phyloP scores from a whole-genome alignment of 2,797 vertebrate species.

The Furcifer pardalis region DNA sequence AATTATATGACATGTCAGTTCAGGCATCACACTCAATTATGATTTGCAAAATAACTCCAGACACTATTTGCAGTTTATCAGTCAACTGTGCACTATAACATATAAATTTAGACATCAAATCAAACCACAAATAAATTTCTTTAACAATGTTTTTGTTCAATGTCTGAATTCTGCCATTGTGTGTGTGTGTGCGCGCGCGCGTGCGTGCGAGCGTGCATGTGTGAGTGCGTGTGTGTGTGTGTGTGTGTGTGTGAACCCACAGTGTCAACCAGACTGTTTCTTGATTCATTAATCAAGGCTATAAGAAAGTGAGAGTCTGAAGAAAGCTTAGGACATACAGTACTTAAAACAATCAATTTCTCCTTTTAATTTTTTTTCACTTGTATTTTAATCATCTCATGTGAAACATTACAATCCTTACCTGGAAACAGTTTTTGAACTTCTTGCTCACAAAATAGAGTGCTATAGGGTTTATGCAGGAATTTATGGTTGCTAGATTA shows the following conservation, averaged over 20 bases:
- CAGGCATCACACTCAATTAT: not conserved
- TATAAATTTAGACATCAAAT: not conserved
- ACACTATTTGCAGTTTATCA: not conserved
- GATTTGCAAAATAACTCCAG: not conserved
- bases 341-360: not conserved
- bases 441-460: slow-evolving; percentile 99
- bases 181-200: no score
- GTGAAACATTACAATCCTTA: slow-evolving; percentile 66
- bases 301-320: not conserved
- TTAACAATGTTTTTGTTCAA: not conserved
- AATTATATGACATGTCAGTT: not conserved
- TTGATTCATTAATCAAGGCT: not conserved
- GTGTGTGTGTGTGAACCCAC: no score
- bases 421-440: slow-evolving; percentile 99
- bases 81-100: not conserved
- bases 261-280: not conserved
- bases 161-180: not conserved
- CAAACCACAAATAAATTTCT: not conserved
- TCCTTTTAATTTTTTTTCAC: slow-evolving; percentile 22
- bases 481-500: slow-evolving; percentile 94
- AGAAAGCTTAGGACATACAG: not conserved
- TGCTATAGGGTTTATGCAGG: slow-evolving; percentile 98
- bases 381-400: not conserved
- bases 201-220: no score
- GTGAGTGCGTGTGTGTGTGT: no score